Conservation (phyloP, 2,888 invertebrate species). For the Himalopsyche tibetana region DNA sequence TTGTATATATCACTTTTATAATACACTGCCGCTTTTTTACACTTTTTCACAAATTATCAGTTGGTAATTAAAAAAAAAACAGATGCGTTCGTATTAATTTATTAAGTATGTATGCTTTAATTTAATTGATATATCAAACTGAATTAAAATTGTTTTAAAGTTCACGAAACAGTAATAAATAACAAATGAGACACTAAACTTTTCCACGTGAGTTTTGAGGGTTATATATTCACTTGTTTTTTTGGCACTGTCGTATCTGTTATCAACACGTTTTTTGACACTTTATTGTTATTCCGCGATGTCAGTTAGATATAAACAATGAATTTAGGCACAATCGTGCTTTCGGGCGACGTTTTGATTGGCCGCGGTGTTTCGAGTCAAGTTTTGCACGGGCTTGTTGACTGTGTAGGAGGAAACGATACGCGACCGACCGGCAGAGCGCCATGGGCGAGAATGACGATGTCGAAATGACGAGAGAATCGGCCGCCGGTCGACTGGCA, state of each 20-base stretch:
- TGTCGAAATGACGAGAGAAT: conserved; percentile 60
- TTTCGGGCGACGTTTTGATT: conserved; percentile 4
- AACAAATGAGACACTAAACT: neutral
- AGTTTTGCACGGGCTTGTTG: conserved; percentile 35
- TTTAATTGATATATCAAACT: neutral
- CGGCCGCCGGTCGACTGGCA: conserved; percentile 59
- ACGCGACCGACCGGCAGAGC: conserved; percentile 61
- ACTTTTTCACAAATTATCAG: neutral
- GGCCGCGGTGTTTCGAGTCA: conserved; percentile 54
- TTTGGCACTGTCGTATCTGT: neutral
- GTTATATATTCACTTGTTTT: conserved; percentile 35
- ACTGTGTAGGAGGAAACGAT: conserved; percentile 48
- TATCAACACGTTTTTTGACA: neutral
- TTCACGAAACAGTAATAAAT: no score
- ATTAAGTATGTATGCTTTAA: neutral
- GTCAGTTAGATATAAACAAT: conserved; percentile 39
- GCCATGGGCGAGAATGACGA: conserved; percentile 63
- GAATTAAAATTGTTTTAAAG: no score
- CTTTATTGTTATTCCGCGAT: conserved; percentile 29
- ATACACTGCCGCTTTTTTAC: neutral
- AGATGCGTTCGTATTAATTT: neutral
- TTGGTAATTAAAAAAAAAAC: neutral
- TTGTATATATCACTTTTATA: neutral
- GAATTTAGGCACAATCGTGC: conserved; percentile 28
- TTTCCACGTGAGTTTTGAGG: conserved; percentile 21